Evolutionary conservation across 1,140 invertebrate species (phyloP).

Genomic region (Apocrypta bakeri): DNA sequence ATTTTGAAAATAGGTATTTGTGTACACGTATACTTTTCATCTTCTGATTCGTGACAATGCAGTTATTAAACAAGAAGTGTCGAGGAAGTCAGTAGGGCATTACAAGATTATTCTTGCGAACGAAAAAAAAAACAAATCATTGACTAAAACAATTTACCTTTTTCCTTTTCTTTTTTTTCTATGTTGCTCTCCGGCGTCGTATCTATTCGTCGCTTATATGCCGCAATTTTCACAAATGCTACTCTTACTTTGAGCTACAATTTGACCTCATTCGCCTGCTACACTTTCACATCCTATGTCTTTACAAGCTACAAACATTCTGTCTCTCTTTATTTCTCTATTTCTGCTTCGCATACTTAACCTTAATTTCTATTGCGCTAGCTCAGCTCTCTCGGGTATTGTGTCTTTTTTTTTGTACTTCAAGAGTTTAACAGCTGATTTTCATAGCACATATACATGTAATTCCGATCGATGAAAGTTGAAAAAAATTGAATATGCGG

Average conservation of each 20-base stretch:
- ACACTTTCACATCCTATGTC: neutral
- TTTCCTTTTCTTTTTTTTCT: neutral
- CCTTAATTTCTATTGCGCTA: neutral
- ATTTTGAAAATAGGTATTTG: no score
- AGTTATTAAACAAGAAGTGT: no score
- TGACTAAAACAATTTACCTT: no score
- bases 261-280: slow-evolving; percentile 3
- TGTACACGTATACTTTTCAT: no score
- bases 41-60: no score
- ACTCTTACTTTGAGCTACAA: slow-evolving; percentile 10
- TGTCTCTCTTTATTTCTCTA: neutral
- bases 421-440: neutral
- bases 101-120: no score
- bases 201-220: neutral
- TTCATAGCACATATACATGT: neutral
- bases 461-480: neutral
- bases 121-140: no score
- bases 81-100: no score
- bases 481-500: no score
- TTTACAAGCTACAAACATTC: slow-evolving; percentile 11
- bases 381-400: neutral
- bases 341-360: neutral
- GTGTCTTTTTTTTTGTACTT: neutral
- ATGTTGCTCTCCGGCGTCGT: neutral
- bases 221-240: neutral